Base-by-base conservation (phyloP, 2,113 vertebrate species). In the Dendrocopos noguchii region DNA sequence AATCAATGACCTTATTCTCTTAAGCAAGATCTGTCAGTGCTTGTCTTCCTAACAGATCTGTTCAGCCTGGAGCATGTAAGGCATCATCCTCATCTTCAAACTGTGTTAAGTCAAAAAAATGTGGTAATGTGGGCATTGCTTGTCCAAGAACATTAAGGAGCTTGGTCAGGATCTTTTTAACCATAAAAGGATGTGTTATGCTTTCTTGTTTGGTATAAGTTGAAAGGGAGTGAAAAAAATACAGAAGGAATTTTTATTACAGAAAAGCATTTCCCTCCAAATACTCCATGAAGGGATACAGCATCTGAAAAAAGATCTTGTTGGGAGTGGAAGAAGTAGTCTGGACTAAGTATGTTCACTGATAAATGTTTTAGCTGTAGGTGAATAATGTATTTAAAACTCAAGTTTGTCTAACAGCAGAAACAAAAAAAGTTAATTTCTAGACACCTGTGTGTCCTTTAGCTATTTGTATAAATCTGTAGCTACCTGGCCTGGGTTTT, bases 231-330 rank as follows among this genome's bases (percentile, higher is more conserved):
- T 96, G 91, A 85, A 97, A 97, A 97, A 97, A 88, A 95, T 92
- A 95, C 84, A 84, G 91, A 87, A 97, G 94, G 97, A 97, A 98
- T 97, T 97, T 98, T 98, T 97, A 97, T 98, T 98, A 88, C 96
- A 85, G 92, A 90, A 92, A 96, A 97, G 91, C 95, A 97, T 97
- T 97, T 97, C 95, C 96, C 95, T 97, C 88, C 95, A 95, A 95
- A 95, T 88, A 97, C 95, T 89, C 91, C 96, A 91, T 89, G 93
- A 95, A 97, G 96, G 91, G 97, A 94, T 96, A 98, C 73, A 8
- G 5, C 91, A 80, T 71, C 91, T 92, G 79, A 87, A 97, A 96
- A 96, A 94, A 95, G 50, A 66, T 80, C 94, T 95, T 88, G 81
- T 85, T 87, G 94, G 89, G 92, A 66, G 46, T 57, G 46, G 66